Conservation (phyloP, 2,113 vertebrate species). For the Apus apus region DNA sequence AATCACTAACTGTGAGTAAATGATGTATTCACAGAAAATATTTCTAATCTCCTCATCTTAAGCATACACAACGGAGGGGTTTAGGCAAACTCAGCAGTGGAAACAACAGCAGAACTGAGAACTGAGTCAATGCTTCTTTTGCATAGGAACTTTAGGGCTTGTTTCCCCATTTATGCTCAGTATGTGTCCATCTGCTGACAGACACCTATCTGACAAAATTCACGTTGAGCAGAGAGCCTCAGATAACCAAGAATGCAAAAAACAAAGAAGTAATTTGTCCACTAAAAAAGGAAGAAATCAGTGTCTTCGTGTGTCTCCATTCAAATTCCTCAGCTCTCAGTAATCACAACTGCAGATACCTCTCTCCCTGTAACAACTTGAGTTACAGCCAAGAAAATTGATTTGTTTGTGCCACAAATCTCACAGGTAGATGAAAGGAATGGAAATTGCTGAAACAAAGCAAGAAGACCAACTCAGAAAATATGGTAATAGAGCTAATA, state of each 20-base stretch:
- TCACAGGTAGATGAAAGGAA: neutral
- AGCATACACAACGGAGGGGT: neutral
- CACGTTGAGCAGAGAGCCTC: neutral
- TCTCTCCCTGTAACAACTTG: neutral
- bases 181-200: neutral
- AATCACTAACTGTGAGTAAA: neutral
- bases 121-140: neutral
- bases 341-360: neutral
- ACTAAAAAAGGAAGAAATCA: neutral
- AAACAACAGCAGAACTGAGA: neutral
- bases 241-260: neutral
- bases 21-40: neutral
- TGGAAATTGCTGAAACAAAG: constrained; percentile 27
- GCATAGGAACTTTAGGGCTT: neutral
- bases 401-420: constrained; percentile 20
- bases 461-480: neutral
- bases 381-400: constrained; percentile 12
- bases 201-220: neutral
- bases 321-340: neutral
- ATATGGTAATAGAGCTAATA: neutral
- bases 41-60: neutral
- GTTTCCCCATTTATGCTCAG: neutral
- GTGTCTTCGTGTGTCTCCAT: neutral
- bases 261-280: neutral
- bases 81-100: neutral